Percentiles rank a stretch among this genome's conserved stretches.
Evolutionary conservation across 2,113 vertebrate genomes (phyloP).

Genomic region (Onychostoma macrolepis): DNA sequence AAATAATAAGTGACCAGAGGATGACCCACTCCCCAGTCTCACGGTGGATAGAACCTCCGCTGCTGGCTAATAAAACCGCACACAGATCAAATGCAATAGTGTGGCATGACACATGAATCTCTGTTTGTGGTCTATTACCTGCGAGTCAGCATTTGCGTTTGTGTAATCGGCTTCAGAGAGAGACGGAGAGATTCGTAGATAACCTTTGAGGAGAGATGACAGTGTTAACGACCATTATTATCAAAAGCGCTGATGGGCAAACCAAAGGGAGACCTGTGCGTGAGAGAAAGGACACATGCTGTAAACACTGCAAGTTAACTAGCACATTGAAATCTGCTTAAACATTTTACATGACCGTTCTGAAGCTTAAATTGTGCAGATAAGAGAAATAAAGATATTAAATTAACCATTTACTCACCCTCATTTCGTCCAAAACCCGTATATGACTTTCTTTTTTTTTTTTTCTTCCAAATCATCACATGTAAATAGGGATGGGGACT

Average conservation of each 20-base stretch:
- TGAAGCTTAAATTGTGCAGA: neutral
- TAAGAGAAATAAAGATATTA: neutral
- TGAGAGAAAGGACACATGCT: neutral
- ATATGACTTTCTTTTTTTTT: neutral
- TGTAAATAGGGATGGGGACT: neutral
- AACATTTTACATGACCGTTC: neutral
- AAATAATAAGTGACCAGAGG: constrained; percentile 63
- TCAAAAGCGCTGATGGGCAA: neutral
- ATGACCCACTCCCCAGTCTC: constrained; percentile 45
- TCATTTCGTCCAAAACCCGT: neutral
- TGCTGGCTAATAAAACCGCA: constrained; percentile 43
- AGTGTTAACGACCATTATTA: neutral
- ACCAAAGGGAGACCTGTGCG: neutral
- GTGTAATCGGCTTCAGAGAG: neutral
- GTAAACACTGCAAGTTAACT: neutral
- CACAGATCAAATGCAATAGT: constrained; percentile 57
- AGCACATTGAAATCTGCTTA: neutral
- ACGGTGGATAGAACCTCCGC: constrained; percentile 56
- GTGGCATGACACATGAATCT: constrained; percentile 31
- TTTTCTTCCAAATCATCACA: neutral
- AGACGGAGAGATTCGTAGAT: neutral
- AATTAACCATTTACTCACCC: neutral
- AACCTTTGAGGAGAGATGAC: neutral
- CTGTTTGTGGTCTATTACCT: constrained; percentile 39
- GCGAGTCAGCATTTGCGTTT: neutral